These are phyloP conservation scores for Cyanoderma ruficeps DNA, from an alignment of 2,113 vertebrate genomes.

Conservation along the genomic window DNA sequence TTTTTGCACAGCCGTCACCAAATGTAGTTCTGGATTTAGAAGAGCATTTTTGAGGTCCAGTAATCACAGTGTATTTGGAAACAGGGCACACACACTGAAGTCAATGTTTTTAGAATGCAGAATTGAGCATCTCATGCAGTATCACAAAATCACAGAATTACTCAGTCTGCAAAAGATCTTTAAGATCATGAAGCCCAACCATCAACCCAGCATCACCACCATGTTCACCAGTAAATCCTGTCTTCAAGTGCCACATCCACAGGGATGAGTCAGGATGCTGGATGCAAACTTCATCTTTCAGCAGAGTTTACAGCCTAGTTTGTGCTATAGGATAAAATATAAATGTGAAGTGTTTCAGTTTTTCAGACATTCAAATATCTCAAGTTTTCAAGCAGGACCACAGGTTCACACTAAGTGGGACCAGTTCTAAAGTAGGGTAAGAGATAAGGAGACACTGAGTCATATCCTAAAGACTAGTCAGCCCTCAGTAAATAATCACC, in stretches of 20 bases:
- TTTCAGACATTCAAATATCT: not conserved
- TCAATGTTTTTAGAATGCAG: not conserved
- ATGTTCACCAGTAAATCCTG: not conserved
- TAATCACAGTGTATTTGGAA: not conserved
- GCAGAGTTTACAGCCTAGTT: not conserved
- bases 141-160: not conserved
- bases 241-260: not conserved
- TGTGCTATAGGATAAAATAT: not conserved
- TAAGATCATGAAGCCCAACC: not conserved
- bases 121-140: not conserved
- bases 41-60: not conserved
- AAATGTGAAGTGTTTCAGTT: not conserved
- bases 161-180: not conserved
- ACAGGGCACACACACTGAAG: no score
- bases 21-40: not conserved
- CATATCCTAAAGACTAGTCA: not conserved
- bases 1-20: not conserved
- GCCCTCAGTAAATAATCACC: not conserved
- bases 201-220: not conserved
- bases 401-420: not conserved
- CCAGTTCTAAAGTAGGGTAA: not conserved
- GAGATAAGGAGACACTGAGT: not conserved
- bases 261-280: not conserved
- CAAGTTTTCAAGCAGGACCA: not conserved
- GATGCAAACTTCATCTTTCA: not conserved